A percentile compares a stretch with the other conserved stretches of the same genome.
Evolutionary conservation across 2,797 vertebrate species (phyloP).

Genomic region (Manis crassicaudata): DNA sequence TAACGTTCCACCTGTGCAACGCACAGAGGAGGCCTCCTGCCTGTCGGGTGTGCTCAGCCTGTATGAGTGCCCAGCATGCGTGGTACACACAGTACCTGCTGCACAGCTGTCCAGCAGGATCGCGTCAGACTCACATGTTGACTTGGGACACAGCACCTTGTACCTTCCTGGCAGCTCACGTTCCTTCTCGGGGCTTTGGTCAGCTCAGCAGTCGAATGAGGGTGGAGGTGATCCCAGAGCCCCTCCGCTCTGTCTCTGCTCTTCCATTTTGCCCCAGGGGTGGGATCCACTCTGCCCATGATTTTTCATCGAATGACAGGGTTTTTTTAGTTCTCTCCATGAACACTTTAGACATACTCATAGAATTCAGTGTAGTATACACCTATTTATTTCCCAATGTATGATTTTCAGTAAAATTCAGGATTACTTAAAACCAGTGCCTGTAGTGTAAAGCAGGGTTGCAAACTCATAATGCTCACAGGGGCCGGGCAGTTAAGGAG

Average conservation of each 20-base stretch:
- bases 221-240: not conserved
- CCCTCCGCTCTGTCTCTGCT: not conserved
- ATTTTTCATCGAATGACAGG: not conserved
- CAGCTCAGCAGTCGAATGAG: not conserved
- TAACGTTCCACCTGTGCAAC: accelerated
- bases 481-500: not conserved
- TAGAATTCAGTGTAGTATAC: too few relatives aligned
- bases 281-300: too few relatives aligned
- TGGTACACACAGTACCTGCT: too few relatives aligned
- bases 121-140: not conserved
- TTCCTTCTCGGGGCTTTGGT: not conserved
- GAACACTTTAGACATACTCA: not conserved
- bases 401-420: not conserved
- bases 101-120: too few relatives aligned
- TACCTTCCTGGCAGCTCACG: too few relatives aligned
- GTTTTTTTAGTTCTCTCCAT: not conserved
- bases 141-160: not conserved
- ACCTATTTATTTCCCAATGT: not conserved
- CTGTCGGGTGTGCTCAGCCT: not conserved
- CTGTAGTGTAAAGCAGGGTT: not conserved
- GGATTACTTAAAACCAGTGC: not conserved
- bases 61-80: accelerated
- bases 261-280: not conserved
- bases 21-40: not conserved
- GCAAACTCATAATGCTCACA: not conserved